phyloP scores from a whole-genome alignment of 2,113 vertebrate species.

The Vidua chalybeata region DNA sequence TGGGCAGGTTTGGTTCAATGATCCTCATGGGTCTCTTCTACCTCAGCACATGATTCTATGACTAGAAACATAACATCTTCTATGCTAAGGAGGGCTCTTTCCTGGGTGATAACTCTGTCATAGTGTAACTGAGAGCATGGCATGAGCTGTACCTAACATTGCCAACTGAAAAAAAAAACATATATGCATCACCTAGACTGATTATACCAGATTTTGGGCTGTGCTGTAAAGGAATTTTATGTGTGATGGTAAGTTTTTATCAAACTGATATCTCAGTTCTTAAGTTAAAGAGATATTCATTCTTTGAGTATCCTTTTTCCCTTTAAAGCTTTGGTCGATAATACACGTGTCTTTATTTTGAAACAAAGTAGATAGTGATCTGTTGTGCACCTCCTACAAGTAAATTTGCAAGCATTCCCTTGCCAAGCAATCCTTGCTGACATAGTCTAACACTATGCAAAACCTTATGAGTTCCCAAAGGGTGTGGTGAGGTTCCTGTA shows the following conservation, averaged over 20 bases:
- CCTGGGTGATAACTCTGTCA: not conserved
- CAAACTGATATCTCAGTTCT: not conserved
- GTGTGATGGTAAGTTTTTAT: not conserved
- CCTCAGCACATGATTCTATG: not conserved
- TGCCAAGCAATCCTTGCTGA: not conserved
- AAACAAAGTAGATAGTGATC: constrained; percentile 2
- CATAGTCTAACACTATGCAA: not conserved
- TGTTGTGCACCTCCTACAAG: not conserved
- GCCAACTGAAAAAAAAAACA: not conserved
- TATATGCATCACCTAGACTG: not conserved
- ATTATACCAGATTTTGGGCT: not conserved
- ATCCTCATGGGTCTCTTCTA: not conserved
- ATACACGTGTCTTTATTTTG: constrained; percentile 25
- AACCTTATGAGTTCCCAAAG: constrained; percentile 1
- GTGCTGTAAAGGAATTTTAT: not conserved
- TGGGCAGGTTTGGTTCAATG: not conserved
- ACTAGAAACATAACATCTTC: not conserved
- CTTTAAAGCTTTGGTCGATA: not conserved
- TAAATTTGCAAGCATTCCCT: not conserved
- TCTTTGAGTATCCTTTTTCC: not conserved
- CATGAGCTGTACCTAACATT: not conserved
- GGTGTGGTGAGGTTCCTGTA: constrained; percentile 27
- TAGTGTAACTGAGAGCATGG: not conserved
- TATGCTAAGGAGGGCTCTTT: not conserved
- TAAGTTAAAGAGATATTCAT: not conserved